Evolutionary conservation across 2,113 vertebrate genomes (phyloP).

Genomic region (Clarias macrocephalus): DNA sequence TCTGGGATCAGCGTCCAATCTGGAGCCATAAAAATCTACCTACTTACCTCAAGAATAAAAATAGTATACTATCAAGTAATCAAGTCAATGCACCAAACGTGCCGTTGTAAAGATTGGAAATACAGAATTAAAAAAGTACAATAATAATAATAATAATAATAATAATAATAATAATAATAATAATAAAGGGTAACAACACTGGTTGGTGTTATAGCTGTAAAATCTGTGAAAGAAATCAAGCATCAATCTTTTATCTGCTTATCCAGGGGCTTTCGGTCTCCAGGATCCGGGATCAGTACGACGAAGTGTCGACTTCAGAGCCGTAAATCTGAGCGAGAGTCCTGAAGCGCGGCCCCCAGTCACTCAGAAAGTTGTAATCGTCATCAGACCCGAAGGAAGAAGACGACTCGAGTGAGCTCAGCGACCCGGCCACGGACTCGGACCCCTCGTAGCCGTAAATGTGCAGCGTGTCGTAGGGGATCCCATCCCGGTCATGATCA

Average conservation of each 20-base stretch:
- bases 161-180: constrained; percentile 18
- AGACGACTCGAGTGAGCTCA: constrained; percentile 86
- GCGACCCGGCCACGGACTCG: constrained; percentile 86
- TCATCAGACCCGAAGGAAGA: constrained; percentile 83
- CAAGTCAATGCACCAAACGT: neutral
- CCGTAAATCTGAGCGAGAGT: constrained; percentile 91
- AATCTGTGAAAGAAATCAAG: neutral
- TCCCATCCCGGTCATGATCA: constrained; percentile 83
- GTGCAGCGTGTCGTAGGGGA: constrained; percentile 92
- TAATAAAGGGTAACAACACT: neutral
- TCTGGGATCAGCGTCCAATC: neutral
- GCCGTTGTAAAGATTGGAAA: neutral
- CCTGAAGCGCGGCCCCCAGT: constrained; percentile 95
- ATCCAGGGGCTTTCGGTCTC: neutral
- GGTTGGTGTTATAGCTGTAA: neutral
- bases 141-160: neutral
- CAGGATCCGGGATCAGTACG: constrained; percentile 62
- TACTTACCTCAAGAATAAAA: neutral
- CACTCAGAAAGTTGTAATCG: constrained; percentile 91
- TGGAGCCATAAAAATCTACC: neutral
- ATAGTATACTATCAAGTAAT: neutral
- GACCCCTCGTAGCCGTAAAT: constrained; percentile 93
- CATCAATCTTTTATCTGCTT: neutral
- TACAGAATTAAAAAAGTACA: neutral
- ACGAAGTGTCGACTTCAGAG: constrained; percentile 64